These are phyloP conservation scores for Mythimna vitellina DNA, from an alignment of 2,888 invertebrate species.

Conservation along the genomic window DNA sequence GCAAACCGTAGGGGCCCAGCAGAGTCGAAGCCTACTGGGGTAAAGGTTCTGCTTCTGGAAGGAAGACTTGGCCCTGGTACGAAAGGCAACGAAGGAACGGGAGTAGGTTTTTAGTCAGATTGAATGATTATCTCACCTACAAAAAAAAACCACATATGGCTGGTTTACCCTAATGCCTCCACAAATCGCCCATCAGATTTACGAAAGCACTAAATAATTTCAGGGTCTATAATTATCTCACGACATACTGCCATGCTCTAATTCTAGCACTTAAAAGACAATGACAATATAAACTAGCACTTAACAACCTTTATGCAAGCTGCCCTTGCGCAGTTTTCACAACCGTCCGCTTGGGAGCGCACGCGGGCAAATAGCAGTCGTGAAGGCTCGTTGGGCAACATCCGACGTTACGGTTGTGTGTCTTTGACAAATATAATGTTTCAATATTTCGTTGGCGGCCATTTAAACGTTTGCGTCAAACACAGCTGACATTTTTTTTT, in stretches of 20 bases:
- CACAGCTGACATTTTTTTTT: slow-evolving; percentile 8
- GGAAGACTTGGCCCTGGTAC: too few relatives aligned
- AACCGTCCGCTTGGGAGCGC: slow-evolving; percentile 56
- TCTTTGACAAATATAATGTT: slow-evolving; percentile 36
- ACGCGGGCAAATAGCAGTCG: slow-evolving; percentile 47
- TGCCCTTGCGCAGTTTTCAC: slow-evolving; percentile 60
- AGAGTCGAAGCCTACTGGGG: too few relatives aligned
- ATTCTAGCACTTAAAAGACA: slow-evolving; percentile 36
- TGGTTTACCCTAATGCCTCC: not conserved
- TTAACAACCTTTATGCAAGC: slow-evolving; percentile 40
- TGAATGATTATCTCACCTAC: too few relatives aligned
- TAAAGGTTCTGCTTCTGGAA: too few relatives aligned
- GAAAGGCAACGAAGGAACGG: too few relatives aligned
- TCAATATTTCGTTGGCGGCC: slow-evolving; percentile 16
- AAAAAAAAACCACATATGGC: too few relatives aligned
- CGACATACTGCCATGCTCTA: slow-evolving; percentile 22
- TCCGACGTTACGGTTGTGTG: slow-evolving; percentile 26
- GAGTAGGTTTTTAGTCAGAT: too few relatives aligned
- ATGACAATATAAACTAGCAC: slow-evolving; percentile 33
- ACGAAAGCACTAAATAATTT: not conserved
- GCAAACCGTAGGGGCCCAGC: too few relatives aligned
- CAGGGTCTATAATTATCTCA: not conserved
- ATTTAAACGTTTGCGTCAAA: slow-evolving; percentile 18
- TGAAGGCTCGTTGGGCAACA: slow-evolving; percentile 52
- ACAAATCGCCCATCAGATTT: not conserved